Evolutionary conservation across 2,888 invertebrate genomes (phyloP), one percentile per base, ranked within the genome.

Genomic region (Nemotelus nigrinus): DNA sequence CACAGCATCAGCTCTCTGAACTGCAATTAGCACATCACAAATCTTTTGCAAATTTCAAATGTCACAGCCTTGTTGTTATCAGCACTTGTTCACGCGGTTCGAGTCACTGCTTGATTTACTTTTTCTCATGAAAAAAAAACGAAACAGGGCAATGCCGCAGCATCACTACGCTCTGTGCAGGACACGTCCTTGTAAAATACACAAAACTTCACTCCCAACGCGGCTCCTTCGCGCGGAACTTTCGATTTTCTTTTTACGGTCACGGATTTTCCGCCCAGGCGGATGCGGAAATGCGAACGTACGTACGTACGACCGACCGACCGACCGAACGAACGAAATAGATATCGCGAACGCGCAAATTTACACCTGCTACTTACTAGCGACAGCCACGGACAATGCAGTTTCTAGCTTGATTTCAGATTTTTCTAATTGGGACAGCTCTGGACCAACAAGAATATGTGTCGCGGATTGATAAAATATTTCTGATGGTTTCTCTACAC

Each of bases 281-380:
- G 65, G 65, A 65, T 7, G 65, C 65, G 65, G 65, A 65, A 65
- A 65, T 47, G 47, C 65, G 65, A 65, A 63, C 5, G 1, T 3
- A 63, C 58, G 63, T 47, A 41, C 39, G 3, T 44, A 45, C 7
- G 63, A 48, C 25, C 2, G 8, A 53, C 68, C 68, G 50, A 48
- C 47, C 25, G 25, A 25, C 0, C 25, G 25, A 25, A 25, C 63
- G 8, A 3, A 63, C 55, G 70, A 7, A 65, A 43, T 7, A 45
- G 44, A 60, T 8, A 45, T 65, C 45, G 43, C 70, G 39, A 41
- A 55, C 53, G 6, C 6, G 53, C 53, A 53, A 53, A 53, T 6
- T 25, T 25, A 25, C 25, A 25, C 25, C 25, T 25, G 25, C 25
- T 25, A 25, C 25, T 25, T 25, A 25, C 1, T 7, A 53, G 10